Evolutionary conservation across 2,113 vertebrate genomes (phyloP), one percentile per base, ranked within the genome.

Genomic region (Chloropsis hardwickii): DNA sequence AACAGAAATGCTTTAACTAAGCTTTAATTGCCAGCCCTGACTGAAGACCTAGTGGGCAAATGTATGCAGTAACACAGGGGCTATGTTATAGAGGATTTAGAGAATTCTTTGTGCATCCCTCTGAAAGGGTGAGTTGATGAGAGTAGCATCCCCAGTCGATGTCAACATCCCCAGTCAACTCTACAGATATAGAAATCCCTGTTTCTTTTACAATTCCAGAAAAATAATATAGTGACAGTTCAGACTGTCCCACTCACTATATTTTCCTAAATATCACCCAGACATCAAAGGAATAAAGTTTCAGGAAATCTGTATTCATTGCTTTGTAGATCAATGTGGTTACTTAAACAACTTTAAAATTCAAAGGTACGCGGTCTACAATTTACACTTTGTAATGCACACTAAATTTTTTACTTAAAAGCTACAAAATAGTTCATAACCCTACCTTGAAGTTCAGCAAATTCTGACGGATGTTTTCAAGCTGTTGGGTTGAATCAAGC

Each of bases 391-490:
- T 85, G 74, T n/a, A 35, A 78, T 6, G 48, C 1, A 21, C 33
- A 37, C 6, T 5, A 24, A 18, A 5, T 10, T 35, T 91, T 92
- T 87, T 13, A 76, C 22, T 48, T 71, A 70, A 58, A 86, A 33
- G 16, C 15, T 67, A 42, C 10, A n/a, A 79, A 89, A 88, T 9
- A 92, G 50, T 22, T 73, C 20, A 76, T 31, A 74, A 89, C 12
- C 39, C 9, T 97, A 99, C 99, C 98, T 98, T 98, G 37, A 95
- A 97, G 21, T 95, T 90, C 50, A 96, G 56, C 73, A 99, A 82
- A 31, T 78, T 89, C 39, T 6, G 87, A 18, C 90, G 97, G 16
- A 96, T 72, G 44, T 96, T 98, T 97, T 99, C 98, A 81, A 99
- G 98, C 23, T 97, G 97, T n/a, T 97, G 97, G 14, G 97, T 86